phyloP scores from a whole-genome alignment of 2,797 vertebrate species.

The Neosilurus mollespiculum region DNA sequence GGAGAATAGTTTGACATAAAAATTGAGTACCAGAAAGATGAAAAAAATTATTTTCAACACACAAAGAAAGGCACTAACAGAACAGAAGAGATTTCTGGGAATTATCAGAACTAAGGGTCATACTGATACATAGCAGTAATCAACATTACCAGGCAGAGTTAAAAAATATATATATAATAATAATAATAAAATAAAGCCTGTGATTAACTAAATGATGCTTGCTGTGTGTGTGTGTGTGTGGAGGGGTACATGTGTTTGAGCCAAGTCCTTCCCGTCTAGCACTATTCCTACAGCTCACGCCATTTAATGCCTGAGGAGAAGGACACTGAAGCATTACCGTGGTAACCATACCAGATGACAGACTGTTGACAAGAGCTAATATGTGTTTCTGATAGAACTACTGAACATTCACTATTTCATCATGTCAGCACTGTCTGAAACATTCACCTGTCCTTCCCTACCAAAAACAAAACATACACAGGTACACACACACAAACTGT shows the following conservation, averaged over 20 bases:
- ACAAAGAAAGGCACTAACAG: slow-evolving; percentile 39
- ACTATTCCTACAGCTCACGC: slow-evolving; percentile 28
- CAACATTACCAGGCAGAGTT: slow-evolving; percentile 37
- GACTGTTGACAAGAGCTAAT: slow-evolving; percentile 55
- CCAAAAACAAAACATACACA: background rate
- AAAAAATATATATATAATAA: slow-evolving; percentile 3
- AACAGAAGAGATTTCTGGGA: slow-evolving; percentile 27
- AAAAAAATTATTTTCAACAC: background rate
- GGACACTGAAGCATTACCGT: slow-evolving; percentile 47
- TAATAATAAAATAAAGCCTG: too few species aligned
- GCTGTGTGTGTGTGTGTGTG: background rate
- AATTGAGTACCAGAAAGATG: background rate
- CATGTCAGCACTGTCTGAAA: slow-evolving; percentile 23
- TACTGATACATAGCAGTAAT: background rate
- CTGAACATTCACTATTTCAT: slow-evolving; percentile 47
- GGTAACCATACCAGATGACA: slow-evolving; percentile 45
- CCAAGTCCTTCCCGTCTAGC: slow-evolving; percentile 21
- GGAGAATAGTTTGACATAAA: background rate
- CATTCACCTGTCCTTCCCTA: slow-evolving; percentile 11
- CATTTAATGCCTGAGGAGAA: slow-evolving; percentile 40
- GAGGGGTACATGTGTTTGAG: background rate
- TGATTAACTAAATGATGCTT: background rate
- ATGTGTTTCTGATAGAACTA: slow-evolving; percentile 44
- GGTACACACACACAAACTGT: background rate
- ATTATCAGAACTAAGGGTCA: slow-evolving; percentile 11